These are phyloP conservation scores for Mormyrops attenuatus DNA, from an alignment of 2,797 vertebrate genomes.

Conservation along the genomic window DNA sequence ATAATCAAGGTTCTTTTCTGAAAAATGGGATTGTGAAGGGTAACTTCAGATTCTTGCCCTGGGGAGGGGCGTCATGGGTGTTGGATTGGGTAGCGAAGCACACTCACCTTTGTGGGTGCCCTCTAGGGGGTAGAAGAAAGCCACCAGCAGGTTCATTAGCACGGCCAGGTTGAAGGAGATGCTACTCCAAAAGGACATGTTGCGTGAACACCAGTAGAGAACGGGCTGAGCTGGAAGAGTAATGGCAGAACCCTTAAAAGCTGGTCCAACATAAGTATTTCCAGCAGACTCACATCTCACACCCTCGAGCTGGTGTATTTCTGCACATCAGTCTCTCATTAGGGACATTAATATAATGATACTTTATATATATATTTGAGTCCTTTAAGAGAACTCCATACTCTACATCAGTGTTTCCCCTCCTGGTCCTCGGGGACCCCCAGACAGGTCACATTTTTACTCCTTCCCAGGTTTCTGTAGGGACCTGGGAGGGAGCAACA, in stretches of 20 bases:
- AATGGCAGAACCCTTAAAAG: conserved; percentile 18
- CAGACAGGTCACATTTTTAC: background rate
- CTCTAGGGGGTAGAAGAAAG: conserved; percentile 95
- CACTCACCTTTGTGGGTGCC: conserved; percentile 82
- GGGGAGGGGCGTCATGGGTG: background rate
- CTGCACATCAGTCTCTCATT: background rate
- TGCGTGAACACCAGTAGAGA: conserved; percentile 95
- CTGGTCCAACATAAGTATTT: background rate
- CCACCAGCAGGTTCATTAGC: conserved; percentile 96
- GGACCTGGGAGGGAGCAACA: background rate
- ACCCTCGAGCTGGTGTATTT: background rate
- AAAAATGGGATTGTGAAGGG: background rate
- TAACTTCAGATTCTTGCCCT: background rate
- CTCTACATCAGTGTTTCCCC: background rate
- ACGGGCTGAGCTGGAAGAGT: conserved; percentile 81
- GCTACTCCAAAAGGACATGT: conserved; percentile 99
- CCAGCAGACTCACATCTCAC: background rate
- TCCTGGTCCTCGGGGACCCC: background rate
- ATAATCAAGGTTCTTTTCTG: background rate
- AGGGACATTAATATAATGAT: background rate
- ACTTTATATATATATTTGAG: background rate
- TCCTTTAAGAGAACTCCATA: background rate
- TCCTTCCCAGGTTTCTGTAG: background rate
- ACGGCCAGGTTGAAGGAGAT: conserved; percentile 98
- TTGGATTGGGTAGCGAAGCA: background rate